phyloP scores from a whole-genome alignment of 2,888 invertebrate genomes.

The Nysson spinosus region DNA sequence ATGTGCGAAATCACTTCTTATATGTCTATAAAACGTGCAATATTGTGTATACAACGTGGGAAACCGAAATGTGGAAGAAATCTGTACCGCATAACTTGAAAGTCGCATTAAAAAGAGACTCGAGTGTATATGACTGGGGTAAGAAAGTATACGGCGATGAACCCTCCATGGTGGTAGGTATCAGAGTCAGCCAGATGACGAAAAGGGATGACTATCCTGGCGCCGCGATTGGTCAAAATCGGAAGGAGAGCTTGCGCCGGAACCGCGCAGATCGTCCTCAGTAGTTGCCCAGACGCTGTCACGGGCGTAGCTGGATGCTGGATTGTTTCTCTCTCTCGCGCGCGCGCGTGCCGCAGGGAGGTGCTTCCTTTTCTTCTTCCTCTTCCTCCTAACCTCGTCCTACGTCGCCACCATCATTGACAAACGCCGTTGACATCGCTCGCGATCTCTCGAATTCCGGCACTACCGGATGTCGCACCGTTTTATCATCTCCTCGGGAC shows the following conservation, averaged over 20 bases:
- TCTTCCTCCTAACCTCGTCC: slow-evolving; percentile 55
- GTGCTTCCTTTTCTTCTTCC: slow-evolving; percentile 63
- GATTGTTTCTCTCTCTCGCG: slow-evolving; percentile 63
- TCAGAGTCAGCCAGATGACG: slow-evolving; percentile 21
- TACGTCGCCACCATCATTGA: slow-evolving; percentile 14
- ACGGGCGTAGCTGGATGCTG: slow-evolving; percentile 76
- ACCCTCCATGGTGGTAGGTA: slow-evolving; percentile 9
- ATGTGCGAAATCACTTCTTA: no score
- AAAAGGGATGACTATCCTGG: slow-evolving; percentile 58
- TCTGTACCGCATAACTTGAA: no score
- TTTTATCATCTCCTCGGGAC: slow-evolving; percentile 6
- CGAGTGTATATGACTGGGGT: no score
- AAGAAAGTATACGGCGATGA: neutral
- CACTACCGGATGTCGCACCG: slow-evolving; percentile 7
- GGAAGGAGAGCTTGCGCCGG: slow-evolving; percentile 73
- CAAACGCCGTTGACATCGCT: slow-evolving; percentile 19
- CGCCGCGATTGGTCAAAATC: slow-evolving; percentile 69
- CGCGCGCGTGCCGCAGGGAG: slow-evolving; percentile 63
- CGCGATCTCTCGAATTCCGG: slow-evolving; percentile 18
- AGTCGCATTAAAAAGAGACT: neutral
- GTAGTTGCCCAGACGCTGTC: slow-evolving; percentile 75
- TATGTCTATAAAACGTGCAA: no score
- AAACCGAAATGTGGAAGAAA: no score
- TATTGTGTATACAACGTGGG: no score
- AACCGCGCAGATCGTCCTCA: slow-evolving; percentile 68